A percentile compares a stretch with the other conserved stretches of the same genome.
phyloP scores from a whole-genome alignment of 2,888 invertebrate genomes.

The Silvanus unidentatus region DNA sequence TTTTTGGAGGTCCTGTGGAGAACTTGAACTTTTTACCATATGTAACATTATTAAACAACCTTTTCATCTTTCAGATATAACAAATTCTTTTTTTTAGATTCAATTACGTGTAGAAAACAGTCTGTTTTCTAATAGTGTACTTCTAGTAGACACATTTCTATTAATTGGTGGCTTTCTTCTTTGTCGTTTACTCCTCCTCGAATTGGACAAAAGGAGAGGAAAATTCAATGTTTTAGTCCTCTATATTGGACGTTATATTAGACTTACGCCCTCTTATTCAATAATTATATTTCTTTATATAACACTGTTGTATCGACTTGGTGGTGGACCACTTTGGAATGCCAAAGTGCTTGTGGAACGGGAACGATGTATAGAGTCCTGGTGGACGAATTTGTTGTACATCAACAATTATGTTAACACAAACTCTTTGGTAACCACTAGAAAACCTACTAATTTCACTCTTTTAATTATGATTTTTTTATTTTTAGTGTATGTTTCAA shows the following conservation, averaged over 20 bases:
- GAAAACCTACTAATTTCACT: too few species aligned
- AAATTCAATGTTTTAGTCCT: constrained; percentile 57
- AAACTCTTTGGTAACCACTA: constrained; percentile 53
- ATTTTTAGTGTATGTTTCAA: constrained; percentile 63
- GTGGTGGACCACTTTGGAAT: constrained; percentile 71
- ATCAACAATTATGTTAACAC: constrained; percentile 67
- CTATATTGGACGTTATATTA: constrained; percentile 61
- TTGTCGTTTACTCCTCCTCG: constrained; percentile 59
- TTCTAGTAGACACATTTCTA: constrained; percentile 68
- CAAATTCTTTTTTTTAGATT: neutral
- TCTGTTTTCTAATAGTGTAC: constrained; percentile 60
- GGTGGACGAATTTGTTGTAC: constrained; percentile 72
- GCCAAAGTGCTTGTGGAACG: constrained; percentile 51
- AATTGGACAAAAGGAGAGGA: constrained; percentile 61
- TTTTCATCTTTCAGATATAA: neutral
- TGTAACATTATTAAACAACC: constrained; percentile 40
- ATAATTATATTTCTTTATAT: constrained; percentile 67
- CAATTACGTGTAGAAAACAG: constrained; percentile 48
- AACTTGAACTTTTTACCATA: constrained; percentile 59
- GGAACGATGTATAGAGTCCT: constrained; percentile 58
- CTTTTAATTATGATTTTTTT: constrained; percentile 1
- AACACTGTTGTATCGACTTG: constrained; percentile 63
- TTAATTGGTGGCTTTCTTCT: constrained; percentile 67
- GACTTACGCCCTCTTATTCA: constrained; percentile 69
- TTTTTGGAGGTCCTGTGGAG: constrained; percentile 61